These are phyloP conservation scores for Cataglyphis cursor DNA, from an alignment of 2,888 invertebrate genomes.

Conservation along the genomic window DNA sequence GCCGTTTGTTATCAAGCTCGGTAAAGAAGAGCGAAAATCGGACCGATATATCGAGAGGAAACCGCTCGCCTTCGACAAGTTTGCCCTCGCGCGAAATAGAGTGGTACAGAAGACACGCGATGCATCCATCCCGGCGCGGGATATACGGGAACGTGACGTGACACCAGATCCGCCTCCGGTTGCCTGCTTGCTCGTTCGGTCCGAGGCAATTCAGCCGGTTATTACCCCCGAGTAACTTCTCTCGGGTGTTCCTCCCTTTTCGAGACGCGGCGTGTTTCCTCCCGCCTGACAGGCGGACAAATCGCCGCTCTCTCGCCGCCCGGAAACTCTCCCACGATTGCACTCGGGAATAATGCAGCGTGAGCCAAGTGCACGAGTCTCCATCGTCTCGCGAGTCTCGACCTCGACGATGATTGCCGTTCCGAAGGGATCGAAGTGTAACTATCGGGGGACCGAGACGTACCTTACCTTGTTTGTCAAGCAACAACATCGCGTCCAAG, in stretches of 20 bases:
- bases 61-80: neutral
- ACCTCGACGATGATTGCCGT: conserved; percentile 43
- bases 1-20: neutral
- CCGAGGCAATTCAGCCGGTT: conserved; percentile 74
- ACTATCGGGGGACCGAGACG: conserved; percentile 33
- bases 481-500: conserved; percentile 29
- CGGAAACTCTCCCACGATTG: conserved; percentile 50
- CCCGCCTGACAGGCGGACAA: conserved; percentile 40
- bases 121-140: conserved; percentile 63
- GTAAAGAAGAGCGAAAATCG: neutral
- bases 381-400: conserved; percentile 6
- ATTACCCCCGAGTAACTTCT: conserved; percentile 73
- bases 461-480: conserved; percentile 25
- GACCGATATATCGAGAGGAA: neutral
- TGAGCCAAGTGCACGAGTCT: conserved; percentile 13
- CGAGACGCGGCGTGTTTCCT: conserved; percentile 40
- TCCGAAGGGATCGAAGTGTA: conserved; percentile 43
- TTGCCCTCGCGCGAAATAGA: conserved; percentile 20
- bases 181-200: conserved; percentile 67
- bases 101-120: conserved; percentile 68
- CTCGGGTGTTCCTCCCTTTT: conserved; percentile 67
- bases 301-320: conserved; percentile 36
- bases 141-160: conserved; percentile 75
- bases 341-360: conserved; percentile 51
- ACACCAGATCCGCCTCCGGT: conserved; percentile 79